Conservation (phyloP, 2,888 invertebrate genomes). For the Brachylomia viminalis region DNA sequence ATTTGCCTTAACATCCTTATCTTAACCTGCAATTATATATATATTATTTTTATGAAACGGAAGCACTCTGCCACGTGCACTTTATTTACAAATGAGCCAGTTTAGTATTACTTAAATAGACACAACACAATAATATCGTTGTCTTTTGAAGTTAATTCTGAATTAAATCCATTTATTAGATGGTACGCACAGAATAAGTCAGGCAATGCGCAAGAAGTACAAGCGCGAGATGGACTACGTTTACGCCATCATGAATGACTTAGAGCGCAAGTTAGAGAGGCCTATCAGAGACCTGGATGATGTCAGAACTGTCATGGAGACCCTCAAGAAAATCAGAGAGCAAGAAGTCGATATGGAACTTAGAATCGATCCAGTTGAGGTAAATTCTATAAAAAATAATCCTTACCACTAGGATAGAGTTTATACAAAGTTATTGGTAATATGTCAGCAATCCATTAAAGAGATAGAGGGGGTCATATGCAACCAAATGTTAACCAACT, state of each 20-base stretch:
- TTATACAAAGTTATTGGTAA: no score
- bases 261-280: slow-evolving; percentile 96
- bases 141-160: neutral
- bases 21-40: no score
- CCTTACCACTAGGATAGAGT: neutral
- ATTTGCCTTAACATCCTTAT: neutral
- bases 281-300: slow-evolving; percentile 98
- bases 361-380: slow-evolving; percentile 98
- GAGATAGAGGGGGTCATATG: no score
- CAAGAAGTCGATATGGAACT: slow-evolving; percentile 99
- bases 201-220: slow-evolving; percentile 97
- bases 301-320: slow-evolving; percentile 98
- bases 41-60: neutral
- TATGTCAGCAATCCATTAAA: no score
- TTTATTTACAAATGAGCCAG: neutral
- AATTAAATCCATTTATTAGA: slow-evolving; percentile 79
- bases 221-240: slow-evolving; percentile 98
- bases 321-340: slow-evolving; percentile 97
- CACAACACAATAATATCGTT: neutral
- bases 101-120: neutral
- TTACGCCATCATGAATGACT: slow-evolving; percentile 97
- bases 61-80: no score
- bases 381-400: slow-evolving; percentile 69
- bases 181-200: slow-evolving; percentile 95
- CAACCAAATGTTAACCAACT: no score